Conservation (phyloP, 2,888 invertebrate species). For the Scaptomyza parva region DNA sequence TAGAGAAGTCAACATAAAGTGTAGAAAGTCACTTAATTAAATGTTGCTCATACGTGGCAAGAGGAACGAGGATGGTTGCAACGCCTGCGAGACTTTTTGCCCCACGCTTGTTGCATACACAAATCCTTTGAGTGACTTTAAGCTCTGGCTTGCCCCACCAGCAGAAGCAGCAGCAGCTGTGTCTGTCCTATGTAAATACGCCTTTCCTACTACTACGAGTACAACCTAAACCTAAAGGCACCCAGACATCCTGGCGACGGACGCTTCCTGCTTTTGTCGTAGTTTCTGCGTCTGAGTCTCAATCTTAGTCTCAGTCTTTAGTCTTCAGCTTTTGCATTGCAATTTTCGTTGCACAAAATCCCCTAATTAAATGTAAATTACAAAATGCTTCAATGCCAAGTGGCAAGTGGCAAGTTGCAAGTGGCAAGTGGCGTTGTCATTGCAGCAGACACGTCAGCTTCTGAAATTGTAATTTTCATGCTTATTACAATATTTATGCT, state of each 20-base stretch:
- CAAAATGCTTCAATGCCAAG: conserved; percentile 72
- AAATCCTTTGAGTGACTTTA: conserved; percentile 70
- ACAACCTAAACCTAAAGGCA: conserved; percentile 51
- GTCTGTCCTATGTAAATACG: conserved; percentile 57
- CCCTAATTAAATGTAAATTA: conserved; percentile 79
- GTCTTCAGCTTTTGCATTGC: conserved; percentile 37
- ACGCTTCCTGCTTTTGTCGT: not conserved
- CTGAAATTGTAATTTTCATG: conserved; percentile 77
- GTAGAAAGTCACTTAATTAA: conserved; percentile 70
- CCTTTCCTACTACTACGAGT: conserved; percentile 40
- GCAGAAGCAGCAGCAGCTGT: conserved; percentile 11
- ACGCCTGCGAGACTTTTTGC: conserved; percentile 11
- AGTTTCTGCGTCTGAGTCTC: not conserved
- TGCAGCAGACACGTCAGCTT: conserved; percentile 58
- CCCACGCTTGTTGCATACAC: conserved; percentile 22
- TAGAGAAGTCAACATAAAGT: conserved; percentile 38
- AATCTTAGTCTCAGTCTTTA: conserved; percentile 9
- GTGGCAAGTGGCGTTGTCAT: conserved; percentile 55
- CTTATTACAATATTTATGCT: conserved; percentile 79
- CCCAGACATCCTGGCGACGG: conserved; percentile 37
- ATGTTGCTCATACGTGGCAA: conserved; percentile 63
- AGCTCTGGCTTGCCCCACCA: conserved; percentile 29
- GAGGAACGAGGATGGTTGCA: conserved; percentile 27
- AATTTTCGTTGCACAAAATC: conserved; percentile 67
- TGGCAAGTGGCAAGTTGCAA: conserved; percentile 37